These are phyloP conservation scores for Chionis minor DNA, from an alignment of 2,113 vertebrate species.

Conservation along the genomic window DNA sequence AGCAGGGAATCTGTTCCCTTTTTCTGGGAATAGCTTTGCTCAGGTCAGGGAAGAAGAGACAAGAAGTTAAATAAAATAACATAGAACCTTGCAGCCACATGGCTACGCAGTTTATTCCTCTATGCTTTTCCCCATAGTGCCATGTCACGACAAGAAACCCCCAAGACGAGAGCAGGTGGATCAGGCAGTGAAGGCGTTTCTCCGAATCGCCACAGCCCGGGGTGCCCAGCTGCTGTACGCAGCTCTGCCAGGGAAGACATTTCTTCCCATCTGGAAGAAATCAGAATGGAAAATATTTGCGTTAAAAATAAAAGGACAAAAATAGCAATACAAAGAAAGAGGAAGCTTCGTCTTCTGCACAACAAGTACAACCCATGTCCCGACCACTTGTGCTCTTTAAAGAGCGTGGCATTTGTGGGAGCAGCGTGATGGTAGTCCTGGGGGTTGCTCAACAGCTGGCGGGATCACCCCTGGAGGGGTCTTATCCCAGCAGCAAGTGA, in stretches of 20 bases:
- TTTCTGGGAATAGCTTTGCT: slow-evolving; percentile 41
- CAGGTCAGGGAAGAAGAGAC: background rate
- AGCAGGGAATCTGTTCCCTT: slow-evolving; percentile 30
- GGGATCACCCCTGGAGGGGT: background rate
- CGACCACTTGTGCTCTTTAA: background rate
- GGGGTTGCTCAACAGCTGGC: background rate
- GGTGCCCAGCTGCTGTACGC: background rate
- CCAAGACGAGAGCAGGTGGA: slow-evolving; percentile 20
- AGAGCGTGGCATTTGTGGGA: background rate
- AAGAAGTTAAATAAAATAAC: background rate
- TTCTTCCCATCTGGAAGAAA: slow-evolving; percentile 67
- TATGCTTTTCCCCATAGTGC: background rate
- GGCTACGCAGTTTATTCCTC: background rate
- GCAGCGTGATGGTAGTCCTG: background rate
- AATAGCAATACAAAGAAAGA: slow-evolving; percentile 50
- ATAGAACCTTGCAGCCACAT: background rate
- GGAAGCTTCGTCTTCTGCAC: background rate
- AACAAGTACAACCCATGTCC: background rate
- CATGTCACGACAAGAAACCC: background rate
- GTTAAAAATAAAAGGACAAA: slow-evolving; percentile 54
- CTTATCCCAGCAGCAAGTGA: background rate
- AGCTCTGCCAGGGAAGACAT: background rate
- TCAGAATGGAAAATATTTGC: slow-evolving; percentile 39
- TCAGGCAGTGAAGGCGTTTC: background rate
- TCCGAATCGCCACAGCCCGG: background rate